A percentile compares a stretch with the other conserved stretches of the same genome.
phyloP scores from a whole-genome alignment of 2,797 vertebrate species.

The Argyrosomus regius region DNA sequence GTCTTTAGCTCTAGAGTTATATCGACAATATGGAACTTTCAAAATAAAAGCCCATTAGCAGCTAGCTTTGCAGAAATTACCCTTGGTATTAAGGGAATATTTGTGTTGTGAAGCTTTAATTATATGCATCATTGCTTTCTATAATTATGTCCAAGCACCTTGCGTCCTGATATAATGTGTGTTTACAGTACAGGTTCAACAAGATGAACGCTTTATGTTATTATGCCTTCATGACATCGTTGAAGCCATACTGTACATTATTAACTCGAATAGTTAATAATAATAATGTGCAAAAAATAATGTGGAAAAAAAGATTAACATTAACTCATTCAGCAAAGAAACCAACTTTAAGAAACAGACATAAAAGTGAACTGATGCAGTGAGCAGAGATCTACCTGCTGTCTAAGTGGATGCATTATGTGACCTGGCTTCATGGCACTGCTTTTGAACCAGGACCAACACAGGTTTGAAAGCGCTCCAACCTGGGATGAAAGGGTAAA shows the following conservation, averaged over 20 bases:
- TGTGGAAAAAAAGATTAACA: neutral
- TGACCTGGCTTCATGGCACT: neutral
- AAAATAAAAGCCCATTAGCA: conserved; percentile 8
- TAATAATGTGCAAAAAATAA: too few relatives aligned
- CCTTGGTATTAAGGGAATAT: neutral
- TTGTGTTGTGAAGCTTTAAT: conserved; percentile 20
- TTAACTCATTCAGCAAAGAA: neutral
- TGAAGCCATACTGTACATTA: neutral
- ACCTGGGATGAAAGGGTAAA: neutral
- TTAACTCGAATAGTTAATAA: neutral
- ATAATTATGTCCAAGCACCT: neutral
- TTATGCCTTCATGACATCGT: neutral
- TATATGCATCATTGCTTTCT: conserved; percentile 5
- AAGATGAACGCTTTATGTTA: neutral
- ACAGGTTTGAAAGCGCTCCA: neutral
- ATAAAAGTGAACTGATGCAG: neutral
- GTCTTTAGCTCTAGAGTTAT: conserved; percentile 10
- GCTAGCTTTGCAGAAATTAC: neutral
- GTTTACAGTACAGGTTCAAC: conserved; percentile 1
- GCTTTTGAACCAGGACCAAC: neutral
- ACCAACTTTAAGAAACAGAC: neutral
- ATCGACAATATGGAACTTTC: neutral
- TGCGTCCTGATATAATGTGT: neutral
- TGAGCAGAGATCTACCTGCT: neutral
- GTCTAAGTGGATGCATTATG: neutral